phyloP scores from a whole-genome alignment of 2,888 invertebrate genomes.

The Nymphalis polychloros region DNA sequence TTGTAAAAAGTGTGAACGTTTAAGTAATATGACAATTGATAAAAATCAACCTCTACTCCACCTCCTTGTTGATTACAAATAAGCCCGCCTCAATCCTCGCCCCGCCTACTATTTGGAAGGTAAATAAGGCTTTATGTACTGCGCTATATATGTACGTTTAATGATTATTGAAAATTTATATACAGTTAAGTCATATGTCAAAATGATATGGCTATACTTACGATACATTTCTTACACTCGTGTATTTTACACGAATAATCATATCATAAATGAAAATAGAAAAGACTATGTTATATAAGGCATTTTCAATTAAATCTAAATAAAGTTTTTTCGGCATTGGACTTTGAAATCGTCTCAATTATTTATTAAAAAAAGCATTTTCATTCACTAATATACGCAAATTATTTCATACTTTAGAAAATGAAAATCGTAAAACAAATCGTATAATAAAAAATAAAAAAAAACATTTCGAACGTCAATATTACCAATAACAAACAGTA shows the following conservation, averaged over 20 bases:
- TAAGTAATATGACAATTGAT: slow-evolving; percentile 54
- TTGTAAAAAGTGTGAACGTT: not conserved
- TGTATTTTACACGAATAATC: too few relatives aligned
- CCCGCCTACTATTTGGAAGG: slow-evolving; percentile 73
- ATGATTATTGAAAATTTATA: slow-evolving; percentile 1
- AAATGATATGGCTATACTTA: too few relatives aligned
- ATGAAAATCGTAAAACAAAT: not conserved
- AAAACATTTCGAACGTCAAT: slow-evolving; percentile 14
- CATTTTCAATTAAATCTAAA: too few relatives aligned
- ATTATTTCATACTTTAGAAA: too few relatives aligned
- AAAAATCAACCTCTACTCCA: slow-evolving; percentile 70
- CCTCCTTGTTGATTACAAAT: slow-evolving; percentile 79
- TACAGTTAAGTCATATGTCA: too few relatives aligned
- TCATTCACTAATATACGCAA: too few relatives aligned
- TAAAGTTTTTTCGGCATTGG: too few relatives aligned
- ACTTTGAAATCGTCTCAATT: too few relatives aligned
- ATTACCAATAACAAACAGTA: slow-evolving; percentile 49
- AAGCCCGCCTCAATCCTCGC: slow-evolving; percentile 78
- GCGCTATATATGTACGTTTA: slow-evolving; percentile 59
- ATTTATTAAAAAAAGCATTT: too few relatives aligned
- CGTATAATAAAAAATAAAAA: not conserved
- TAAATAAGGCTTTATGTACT: slow-evolving; percentile 75
- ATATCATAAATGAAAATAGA: too few relatives aligned
- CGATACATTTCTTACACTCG: too few relatives aligned
- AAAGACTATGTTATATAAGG: too few relatives aligned